Evolutionary conservation across 2,888 invertebrate genomes (phyloP).

Genomic region (Nebria brevicollis): DNA sequence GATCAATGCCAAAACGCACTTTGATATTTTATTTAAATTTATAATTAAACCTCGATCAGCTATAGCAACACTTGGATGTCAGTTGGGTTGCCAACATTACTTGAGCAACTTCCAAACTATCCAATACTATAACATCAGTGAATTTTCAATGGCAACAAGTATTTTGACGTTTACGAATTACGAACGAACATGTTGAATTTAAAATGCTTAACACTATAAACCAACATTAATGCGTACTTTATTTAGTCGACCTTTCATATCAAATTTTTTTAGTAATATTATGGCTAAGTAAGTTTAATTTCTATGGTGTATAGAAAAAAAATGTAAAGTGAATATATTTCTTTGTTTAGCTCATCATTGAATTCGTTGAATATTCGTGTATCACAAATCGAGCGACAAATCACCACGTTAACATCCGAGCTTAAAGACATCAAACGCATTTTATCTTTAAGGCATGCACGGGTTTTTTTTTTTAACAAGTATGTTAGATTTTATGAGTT

Average conservation of each 20-base stretch:
- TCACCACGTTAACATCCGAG: slow-evolving; percentile 25
- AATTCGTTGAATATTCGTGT: slow-evolving; percentile 6
- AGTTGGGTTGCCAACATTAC: background rate
- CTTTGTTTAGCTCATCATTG: background rate
- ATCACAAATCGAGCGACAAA: slow-evolving; percentile 25
- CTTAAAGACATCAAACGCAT: slow-evolving; percentile 28
- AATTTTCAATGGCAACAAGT: background rate
- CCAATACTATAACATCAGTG: background rate
- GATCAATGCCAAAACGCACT: background rate
- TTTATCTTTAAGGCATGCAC: slow-evolving; percentile 25
- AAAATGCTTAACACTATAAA: background rate
- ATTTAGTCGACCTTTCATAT: background rate
- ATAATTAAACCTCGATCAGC: no score
- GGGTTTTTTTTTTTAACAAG: background rate
- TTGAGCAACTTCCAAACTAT: background rate
- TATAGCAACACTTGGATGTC: background rate
- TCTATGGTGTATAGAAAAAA: background rate
- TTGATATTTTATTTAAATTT: background rate
- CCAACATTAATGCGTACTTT: background rate
- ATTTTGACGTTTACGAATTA: background rate
- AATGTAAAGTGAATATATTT: background rate
- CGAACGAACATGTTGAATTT: background rate
- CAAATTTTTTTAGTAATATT: background rate
- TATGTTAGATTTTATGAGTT: background rate
- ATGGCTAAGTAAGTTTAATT: background rate